Evolutionary conservation across 2,888 invertebrate genomes (phyloP).

Genomic region (Cryptophagus acutangulus): DNA sequence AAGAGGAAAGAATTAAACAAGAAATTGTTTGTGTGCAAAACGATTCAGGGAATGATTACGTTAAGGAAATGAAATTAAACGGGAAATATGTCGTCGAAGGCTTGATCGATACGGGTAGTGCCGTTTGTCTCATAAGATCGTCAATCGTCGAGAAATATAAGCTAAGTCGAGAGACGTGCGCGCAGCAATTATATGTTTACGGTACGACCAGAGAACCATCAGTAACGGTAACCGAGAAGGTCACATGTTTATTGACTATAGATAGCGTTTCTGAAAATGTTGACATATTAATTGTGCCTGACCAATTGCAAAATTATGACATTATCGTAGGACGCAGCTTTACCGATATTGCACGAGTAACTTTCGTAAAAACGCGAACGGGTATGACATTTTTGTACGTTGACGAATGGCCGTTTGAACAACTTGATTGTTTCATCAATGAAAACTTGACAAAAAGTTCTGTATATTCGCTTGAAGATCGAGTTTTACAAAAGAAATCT

Average conservation of each 20-base stretch:
- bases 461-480: background rate
- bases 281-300: conserved; percentile 23
- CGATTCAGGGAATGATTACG: too few species aligned
- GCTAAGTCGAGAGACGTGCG: background rate
- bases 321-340: conserved; percentile 26
- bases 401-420: conserved; percentile 1
- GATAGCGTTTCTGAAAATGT: conserved; percentile 22
- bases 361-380: background rate
- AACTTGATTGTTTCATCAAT: too few species aligned
- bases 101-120: conserved; percentile 25
- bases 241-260: conserved; percentile 2
- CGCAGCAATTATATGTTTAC: conserved; percentile 6
- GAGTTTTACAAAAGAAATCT: background rate
- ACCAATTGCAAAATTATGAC: conserved; percentile 24
- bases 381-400: background rate
- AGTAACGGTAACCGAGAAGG: conserved; percentile 1
- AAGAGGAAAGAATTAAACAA: background rate
- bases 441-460: background rate
- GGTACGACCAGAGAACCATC: conserved; percentile 1
- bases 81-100: background rate
- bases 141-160: conserved; percentile 13
- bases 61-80: conserved; percentile 1
- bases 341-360: conserved; percentile 15
- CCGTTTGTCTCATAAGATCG: conserved; percentile 24
- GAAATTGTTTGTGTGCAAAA: background rate